Percentiles rank a stretch among this genome's conserved stretches.
Conservation (phyloP, 2,113 vertebrate genomes). For the Paralichthys olivaceus region DNA sequence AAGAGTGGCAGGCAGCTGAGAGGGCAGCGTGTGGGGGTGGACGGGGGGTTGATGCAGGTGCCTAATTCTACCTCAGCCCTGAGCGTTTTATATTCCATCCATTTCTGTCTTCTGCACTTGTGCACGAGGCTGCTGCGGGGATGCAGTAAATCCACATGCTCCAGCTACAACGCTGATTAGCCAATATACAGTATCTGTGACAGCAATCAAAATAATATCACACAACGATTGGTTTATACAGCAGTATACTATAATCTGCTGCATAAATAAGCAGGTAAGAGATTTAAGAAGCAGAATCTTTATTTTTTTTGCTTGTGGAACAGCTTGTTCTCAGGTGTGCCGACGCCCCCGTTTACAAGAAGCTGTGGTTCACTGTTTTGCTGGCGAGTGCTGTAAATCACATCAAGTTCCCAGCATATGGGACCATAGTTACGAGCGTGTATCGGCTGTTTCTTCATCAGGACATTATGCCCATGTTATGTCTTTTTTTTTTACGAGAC, state of each 20-base stretch:
- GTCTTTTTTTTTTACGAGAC: constrained; percentile 20
- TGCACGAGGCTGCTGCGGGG: constrained; percentile 16
- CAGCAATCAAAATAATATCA: constrained; percentile 44
- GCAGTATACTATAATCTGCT: constrained; percentile 22
- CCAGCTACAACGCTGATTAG: constrained; percentile 49
- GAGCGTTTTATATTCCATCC: constrained; percentile 56
- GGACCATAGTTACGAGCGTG: constrained; percentile 44
- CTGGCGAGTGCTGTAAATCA: constrained; percentile 42
- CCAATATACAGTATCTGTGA: constrained; percentile 28
- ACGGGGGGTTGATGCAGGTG: constrained; percentile 73
- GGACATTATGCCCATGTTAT: constrained; percentile 8
- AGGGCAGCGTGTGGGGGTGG: constrained; percentile 70
- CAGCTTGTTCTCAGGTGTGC: constrained; percentile 55
- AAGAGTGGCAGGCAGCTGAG: constrained; percentile 74
- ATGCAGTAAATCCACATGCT: constrained; percentile 48
- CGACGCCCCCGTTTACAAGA: constrained; percentile 11
- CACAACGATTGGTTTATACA: constrained; percentile 45
- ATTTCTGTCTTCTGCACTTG: constrained; percentile 34
- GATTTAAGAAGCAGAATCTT: constrained; percentile 32
- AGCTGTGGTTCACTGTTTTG: constrained; percentile 35
- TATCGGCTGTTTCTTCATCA: constrained; percentile 51
- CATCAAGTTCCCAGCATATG: constrained; percentile 45
- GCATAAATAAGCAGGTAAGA: constrained; percentile 40
- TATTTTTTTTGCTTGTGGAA: constrained; percentile 14
- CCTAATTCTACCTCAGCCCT: constrained; percentile 68